These are phyloP conservation scores for Lepidurus couesii DNA, from an alignment of 1,140 invertebrate genomes.

Conservation along the genomic window DNA sequence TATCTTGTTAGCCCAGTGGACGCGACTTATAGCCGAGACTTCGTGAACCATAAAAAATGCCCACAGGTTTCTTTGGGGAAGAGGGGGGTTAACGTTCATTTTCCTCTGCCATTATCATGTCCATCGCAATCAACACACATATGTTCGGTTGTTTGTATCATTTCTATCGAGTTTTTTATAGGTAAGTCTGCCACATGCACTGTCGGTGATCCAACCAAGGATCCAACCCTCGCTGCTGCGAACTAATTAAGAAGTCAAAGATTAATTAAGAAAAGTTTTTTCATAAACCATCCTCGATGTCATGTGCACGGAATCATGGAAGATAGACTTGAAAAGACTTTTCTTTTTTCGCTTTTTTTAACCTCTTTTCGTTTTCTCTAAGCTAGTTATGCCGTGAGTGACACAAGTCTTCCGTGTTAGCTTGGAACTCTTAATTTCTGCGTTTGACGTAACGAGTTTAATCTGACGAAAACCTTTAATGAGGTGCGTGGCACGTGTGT, in stretches of 20 bases:
- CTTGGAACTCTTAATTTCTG: not conserved
- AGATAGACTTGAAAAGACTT: not conserved
- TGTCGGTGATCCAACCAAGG: not conserved
- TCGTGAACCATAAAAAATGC: not conserved
- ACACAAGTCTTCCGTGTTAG: not conserved
- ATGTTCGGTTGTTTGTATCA: too few relatives aligned
- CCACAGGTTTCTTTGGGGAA: not conserved
- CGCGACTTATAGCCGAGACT: not conserved
- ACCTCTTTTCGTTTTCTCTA: too few relatives aligned
- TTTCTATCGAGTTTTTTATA: not conserved
- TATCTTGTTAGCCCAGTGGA: not conserved
- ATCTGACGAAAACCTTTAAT: not conserved
- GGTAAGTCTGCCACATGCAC: not conserved
- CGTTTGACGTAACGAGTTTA: not conserved
- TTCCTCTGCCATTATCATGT: too few relatives aligned
- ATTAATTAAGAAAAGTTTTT: constrained; percentile 1
- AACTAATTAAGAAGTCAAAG: not conserved
- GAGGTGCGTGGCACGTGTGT: not conserved
- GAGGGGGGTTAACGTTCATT: too few relatives aligned
- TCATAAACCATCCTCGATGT: too few relatives aligned
- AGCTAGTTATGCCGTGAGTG: not conserved
- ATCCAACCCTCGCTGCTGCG: not conserved
- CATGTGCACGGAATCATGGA: too few relatives aligned
- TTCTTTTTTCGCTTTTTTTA: not conserved
- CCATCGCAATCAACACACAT: too few relatives aligned